Conservation (phyloP, 2,888 invertebrate species). For the Megaustenia siamemsis region DNA sequence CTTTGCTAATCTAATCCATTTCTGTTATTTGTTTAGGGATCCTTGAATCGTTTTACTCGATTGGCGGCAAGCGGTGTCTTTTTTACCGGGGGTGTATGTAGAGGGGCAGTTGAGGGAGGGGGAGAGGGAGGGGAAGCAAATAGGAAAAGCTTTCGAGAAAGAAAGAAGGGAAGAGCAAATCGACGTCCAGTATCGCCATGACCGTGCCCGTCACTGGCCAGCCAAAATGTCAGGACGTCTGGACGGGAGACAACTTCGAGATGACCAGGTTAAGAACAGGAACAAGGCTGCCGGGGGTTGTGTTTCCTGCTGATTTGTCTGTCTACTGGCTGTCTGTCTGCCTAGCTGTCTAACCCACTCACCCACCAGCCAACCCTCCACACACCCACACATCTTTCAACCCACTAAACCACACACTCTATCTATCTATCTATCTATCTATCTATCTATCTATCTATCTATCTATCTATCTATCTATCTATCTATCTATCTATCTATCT, state of each 20-base stretch:
- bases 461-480: too few relatives aligned
- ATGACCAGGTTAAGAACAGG: neutral
- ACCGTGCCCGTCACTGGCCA: neutral
- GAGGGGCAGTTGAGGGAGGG: neutral
- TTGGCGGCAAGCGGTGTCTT: neutral
- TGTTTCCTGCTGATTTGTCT: too few relatives aligned
- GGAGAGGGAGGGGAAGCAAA: neutral
- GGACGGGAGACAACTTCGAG: conserved; percentile 1
- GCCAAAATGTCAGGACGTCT: neutral
- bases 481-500: too few relatives aligned
- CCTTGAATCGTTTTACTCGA: neutral
- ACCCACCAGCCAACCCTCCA: too few relatives aligned
- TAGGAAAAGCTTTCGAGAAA: neutral
- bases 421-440: too few relatives aligned
- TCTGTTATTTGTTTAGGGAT: neutral
- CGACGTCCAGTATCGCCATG: neutral
- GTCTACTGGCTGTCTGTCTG: too few relatives aligned
- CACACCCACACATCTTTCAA: too few relatives aligned
- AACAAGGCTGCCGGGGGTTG: too few relatives aligned
- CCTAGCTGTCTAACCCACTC: too few relatives aligned
- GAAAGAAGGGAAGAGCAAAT: neutral
- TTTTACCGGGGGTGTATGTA: neutral
- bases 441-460: too few relatives aligned
- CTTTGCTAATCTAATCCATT: neutral
- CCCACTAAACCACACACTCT: too few relatives aligned